Conservation (phyloP, 1,140 invertebrate genomes). For the Himalopsyche phryganea region DNA sequence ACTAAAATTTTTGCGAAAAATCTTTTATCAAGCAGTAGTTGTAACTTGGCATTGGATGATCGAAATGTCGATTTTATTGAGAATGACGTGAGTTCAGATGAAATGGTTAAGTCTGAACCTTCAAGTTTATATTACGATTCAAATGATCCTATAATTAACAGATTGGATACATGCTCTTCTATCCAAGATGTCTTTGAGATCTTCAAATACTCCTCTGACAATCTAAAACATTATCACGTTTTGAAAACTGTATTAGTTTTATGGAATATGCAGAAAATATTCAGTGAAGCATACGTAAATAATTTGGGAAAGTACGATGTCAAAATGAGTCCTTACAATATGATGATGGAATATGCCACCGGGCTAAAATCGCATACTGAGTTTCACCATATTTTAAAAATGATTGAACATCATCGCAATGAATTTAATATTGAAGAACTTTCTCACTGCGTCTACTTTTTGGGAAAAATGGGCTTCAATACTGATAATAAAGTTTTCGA, state of each 20-base stretch:
- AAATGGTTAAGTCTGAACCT: not conserved
- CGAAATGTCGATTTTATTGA: not conserved
- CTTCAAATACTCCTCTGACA: not conserved
- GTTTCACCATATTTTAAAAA: constrained; percentile 2
- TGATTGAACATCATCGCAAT: not conserved
- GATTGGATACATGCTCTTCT: constrained; percentile 14
- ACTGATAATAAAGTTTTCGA: not conserved
- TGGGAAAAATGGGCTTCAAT: constrained; percentile 9
- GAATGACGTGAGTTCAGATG: not conserved
- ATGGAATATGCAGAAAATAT: constrained; percentile 18
- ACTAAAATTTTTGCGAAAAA: not conserved
- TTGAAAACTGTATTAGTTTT: constrained; percentile 14
- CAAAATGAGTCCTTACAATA: constrained; percentile 1
- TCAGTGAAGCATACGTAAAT: constrained; percentile 3
- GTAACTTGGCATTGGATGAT: not conserved
- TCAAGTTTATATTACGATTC: constrained; percentile 5
- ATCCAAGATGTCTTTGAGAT: constrained; percentile 22
- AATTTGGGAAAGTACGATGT: not conserved
- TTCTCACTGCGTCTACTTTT: constrained; percentile 1
- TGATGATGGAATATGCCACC: constrained; percentile 4
- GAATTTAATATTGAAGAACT: constrained; percentile 5
- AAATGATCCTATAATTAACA: constrained; percentile 7
- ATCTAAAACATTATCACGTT: constrained; percentile 1
- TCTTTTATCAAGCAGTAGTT: not conserved
- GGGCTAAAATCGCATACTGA: constrained; percentile 5